These are phyloP conservation scores for Zaprionus ghesquierei DNA, from an alignment of 1,140 invertebrate genomes.

Conservation along the genomic window DNA sequence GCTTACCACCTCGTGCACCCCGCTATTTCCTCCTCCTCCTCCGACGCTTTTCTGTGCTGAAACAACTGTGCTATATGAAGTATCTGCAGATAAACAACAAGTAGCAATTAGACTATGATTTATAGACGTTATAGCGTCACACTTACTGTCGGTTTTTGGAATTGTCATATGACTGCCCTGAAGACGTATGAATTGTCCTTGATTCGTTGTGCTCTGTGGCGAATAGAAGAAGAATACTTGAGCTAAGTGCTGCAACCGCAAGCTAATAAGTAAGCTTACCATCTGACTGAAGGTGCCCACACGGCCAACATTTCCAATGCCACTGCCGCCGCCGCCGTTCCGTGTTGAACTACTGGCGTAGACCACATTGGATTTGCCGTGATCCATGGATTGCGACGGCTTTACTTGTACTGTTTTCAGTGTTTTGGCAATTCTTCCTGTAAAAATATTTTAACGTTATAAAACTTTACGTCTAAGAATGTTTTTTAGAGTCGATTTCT, in stretches of 20 bases:
- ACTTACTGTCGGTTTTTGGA: constrained; percentile 75
- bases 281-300: constrained; percentile 75
- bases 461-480: neutral
- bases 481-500: neutral
- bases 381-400: constrained; percentile 53
- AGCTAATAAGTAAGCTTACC: constrained; percentile 45
- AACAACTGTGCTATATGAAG: constrained; percentile 64
- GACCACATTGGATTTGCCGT: constrained; percentile 46
- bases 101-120: neutral
- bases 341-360: constrained; percentile 52
- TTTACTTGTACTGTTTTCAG: constrained; percentile 69
- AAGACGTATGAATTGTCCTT: constrained; percentile 72
- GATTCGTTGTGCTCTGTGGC: constrained; percentile 55
- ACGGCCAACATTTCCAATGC: constrained; percentile 48
- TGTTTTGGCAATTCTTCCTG: constrained; percentile 75
- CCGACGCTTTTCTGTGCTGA: constrained; percentile 58
- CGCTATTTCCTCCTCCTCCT: constrained; percentile 11
- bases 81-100: constrained; percentile 40
- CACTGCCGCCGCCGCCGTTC: constrained; percentile 27
- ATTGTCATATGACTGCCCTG: constrained; percentile 65
- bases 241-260: neutral
- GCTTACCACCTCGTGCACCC: constrained; percentile 57
- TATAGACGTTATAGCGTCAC: neutral
- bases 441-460: constrained; percentile 4
- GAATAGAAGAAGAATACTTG: neutral